Conservation (phyloP, 1,140 invertebrate genomes). For the Philopotamus ludificatus region DNA sequence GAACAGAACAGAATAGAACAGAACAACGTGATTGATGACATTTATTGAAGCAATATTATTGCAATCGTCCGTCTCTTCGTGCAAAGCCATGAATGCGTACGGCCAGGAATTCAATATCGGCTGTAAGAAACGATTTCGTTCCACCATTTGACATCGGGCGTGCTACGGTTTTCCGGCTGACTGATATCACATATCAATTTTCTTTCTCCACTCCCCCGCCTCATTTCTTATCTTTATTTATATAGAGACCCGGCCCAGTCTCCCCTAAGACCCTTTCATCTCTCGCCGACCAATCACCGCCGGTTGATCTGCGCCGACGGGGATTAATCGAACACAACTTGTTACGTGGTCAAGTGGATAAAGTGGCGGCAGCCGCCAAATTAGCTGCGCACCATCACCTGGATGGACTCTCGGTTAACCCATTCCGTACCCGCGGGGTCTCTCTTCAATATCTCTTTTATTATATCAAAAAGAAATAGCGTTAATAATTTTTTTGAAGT, state of each 20-base stretch:
- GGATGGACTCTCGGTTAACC: too few species aligned
- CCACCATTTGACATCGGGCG: not conserved
- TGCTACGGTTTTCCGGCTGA: slow-evolving; percentile 5
- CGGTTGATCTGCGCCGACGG: not conserved
- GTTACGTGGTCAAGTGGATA: not conserved
- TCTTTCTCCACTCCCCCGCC: not conserved
- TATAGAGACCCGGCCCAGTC: not conserved
- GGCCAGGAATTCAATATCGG: not conserved
- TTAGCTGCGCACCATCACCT: not conserved
- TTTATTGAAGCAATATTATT: too few species aligned
- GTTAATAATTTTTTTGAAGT: too few species aligned
- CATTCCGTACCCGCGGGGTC: too few species aligned
- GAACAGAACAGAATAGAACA: too few species aligned
- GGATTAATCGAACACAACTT: slow-evolving; percentile 2
- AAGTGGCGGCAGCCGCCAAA: not conserved
- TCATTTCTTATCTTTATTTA: slow-evolving; percentile 19
- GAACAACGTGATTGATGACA: too few species aligned
- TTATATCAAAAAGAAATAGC: too few species aligned
- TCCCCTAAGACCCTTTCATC: slow-evolving; percentile 2
- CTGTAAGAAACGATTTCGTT: slow-evolving; percentile 2
- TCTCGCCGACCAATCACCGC: slow-evolving; percentile 6
- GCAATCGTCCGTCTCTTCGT: too few species aligned
- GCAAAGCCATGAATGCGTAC: too few species aligned
- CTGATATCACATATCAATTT: slow-evolving; percentile 15
- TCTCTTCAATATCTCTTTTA: too few species aligned